Base-by-base conservation (phyloP, 2,113 vertebrate genomes). In the Oryzias celebensis region DNA sequence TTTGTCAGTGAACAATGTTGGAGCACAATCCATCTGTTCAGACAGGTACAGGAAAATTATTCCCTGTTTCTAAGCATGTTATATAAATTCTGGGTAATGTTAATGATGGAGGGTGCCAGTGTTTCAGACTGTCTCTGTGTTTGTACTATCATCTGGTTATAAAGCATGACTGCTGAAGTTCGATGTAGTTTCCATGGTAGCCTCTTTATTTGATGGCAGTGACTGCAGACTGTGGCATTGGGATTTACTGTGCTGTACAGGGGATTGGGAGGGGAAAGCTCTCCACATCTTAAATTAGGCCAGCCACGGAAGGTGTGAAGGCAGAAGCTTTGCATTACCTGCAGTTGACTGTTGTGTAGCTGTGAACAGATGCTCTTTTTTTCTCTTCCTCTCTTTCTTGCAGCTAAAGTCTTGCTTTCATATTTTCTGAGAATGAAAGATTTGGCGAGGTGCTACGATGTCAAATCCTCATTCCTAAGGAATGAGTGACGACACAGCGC, bases 1-100 rank as follows among this genome's bases (percentile, higher is more conserved):
- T 78, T 79, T 82, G 85, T 82, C 77, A 86, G 72, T 56, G 65
- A 75, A 78, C 72, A 85, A 74, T 65, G 66, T 60, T 56, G 62
- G 53, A 71, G 53, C 26, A 53, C 55, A 47, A 52, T 65, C 31
- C 59, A 68, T 80, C 56, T 80, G 67, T 71, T 81, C 68, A 68
- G 63, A 52, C 54, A 72, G 66, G 64, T 71, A 65, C 28, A 56
- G 53, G 47, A 74, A 77, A 56, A 61, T 68, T 70, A 79, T 84
- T 77, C 52, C 50, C 60, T 36, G 26, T 50, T 57, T 75, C 65
- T 52, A 46, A 61, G 59, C 36, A 55, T 79, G 83, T 84, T 84
- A 77, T 84, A 83, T 58, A 81, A 71, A 43, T 71, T 24, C 46
- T 53, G 60, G 48, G 58, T 83, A 75, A 77, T 80, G 76, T 68